phyloP scores from a whole-genome alignment of 2,113 vertebrate species.

The Lynx canadensis region DNA sequence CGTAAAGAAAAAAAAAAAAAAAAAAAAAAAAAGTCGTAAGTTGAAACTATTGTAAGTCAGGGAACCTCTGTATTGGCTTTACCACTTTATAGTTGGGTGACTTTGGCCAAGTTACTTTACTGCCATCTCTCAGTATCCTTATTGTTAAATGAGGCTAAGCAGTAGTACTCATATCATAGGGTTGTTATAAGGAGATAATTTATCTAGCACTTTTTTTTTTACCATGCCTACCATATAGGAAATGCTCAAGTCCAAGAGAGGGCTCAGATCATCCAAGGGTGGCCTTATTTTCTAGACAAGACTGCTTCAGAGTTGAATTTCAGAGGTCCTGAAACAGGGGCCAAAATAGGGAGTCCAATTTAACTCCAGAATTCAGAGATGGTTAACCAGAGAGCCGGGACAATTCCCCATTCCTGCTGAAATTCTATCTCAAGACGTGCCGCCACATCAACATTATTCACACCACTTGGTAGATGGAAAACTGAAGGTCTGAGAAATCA shows the following conservation, averaged over 20 bases:
- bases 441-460: neutral
- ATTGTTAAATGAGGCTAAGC: neutral
- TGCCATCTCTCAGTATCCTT: neutral
- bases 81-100: neutral
- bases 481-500: neutral
- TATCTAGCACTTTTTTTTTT: neutral
- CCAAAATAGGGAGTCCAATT: neutral
- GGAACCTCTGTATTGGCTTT: neutral
- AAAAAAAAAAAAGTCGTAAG: too few species aligned
- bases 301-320: neutral
- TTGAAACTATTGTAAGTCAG: neutral
- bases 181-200: neutral
- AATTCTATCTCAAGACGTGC: neutral
- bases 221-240: neutral
- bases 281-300: neutral
- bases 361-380: neutral
- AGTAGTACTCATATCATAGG: neutral
- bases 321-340: neutral
- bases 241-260: neutral
- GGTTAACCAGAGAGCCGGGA: neutral
- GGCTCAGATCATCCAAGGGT: neutral
- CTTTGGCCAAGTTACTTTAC: neutral
- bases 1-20: neutral
- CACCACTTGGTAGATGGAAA: neutral
- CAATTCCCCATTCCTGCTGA: neutral